Percentiles rank a stretch among this genome's conserved stretches.
Conservation (phyloP, 2,113 vertebrate species). For the Parotia lawesii region DNA sequence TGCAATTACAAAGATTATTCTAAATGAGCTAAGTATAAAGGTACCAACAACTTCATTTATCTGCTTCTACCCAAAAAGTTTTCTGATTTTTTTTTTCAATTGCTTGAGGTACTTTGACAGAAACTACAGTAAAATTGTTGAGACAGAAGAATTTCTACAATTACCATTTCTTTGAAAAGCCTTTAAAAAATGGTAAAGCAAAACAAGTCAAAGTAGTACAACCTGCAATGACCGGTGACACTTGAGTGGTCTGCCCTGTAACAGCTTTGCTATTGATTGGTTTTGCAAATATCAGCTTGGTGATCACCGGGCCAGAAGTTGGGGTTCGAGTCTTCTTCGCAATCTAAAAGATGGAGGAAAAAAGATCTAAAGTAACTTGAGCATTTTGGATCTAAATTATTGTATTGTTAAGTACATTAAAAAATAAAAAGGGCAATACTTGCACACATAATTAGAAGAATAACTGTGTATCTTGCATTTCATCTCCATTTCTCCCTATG, state of each 20-base stretch:
- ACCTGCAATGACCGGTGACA: slow-evolving; percentile 88
- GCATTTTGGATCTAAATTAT: background rate
- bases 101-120: background rate
- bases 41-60: background rate
- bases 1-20: background rate
- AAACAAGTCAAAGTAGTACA: slow-evolving; percentile 67
- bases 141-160: background rate
- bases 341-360: slow-evolving; percentile 80
- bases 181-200: background rate
- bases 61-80: background rate
- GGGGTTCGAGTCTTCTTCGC: slow-evolving; percentile 91
- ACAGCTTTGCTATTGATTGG: slow-evolving; percentile 94
- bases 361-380: slow-evolving; percentile 16
- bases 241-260: slow-evolving; percentile 84
- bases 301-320: slow-evolving; percentile 89
- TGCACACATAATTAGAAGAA: background rate
- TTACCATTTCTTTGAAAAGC: background rate
- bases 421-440: background rate
- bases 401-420: background rate
- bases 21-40: background rate
- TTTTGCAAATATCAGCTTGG: slow-evolving; percentile 95
- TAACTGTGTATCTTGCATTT: background rate
- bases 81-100: background rate
- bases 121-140: background rate
- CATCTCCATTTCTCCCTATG: background rate